Percentiles rank a stretch among this genome's conserved stretches.
Evolutionary conservation across 2,113 vertebrate genomes (phyloP).

Genomic region (Larimichthys crocea): DNA sequence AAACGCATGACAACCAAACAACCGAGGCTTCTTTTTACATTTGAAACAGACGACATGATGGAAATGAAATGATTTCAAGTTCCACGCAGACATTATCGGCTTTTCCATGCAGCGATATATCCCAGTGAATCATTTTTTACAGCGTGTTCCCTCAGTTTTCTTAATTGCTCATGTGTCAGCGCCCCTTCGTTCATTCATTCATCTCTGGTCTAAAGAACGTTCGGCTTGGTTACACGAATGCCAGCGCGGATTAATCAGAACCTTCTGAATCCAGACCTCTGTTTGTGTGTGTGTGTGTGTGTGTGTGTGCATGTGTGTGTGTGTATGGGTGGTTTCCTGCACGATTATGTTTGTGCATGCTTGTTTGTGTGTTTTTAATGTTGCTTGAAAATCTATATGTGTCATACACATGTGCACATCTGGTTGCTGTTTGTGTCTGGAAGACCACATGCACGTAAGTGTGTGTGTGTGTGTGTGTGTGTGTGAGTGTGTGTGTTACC

Average conservation of each 20-base stretch:
- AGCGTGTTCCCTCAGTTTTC: not conserved
- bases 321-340: slow-evolving; percentile 13
- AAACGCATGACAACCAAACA: not conserved
- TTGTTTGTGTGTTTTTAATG: slow-evolving; percentile 22
- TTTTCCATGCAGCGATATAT: not conserved
- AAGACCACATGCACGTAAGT: slow-evolving; percentile 11
- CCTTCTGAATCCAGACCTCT: slow-evolving; percentile 30
- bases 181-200: not conserved
- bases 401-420: slow-evolving; percentile 18
- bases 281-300: not conserved
- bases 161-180: slow-evolving; percentile 1
- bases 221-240: slow-evolving; percentile 38
- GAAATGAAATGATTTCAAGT: not conserved
- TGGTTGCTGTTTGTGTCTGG: slow-evolving; percentile 17
- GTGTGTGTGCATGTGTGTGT: slow-evolving; percentile 22
- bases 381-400: not conserved
- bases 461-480: slow-evolving; percentile 33
- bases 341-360: not conserved
- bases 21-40: not conserved
- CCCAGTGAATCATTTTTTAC: not conserved
- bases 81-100: not conserved
- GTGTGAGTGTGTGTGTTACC: slow-evolving; percentile 66
- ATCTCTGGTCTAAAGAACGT: not conserved
- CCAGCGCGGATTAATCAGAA: slow-evolving; percentile 28
- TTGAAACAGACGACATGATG: not conserved